phyloP scores from a whole-genome alignment of 2,113 vertebrate genomes.

The Lates calcarifer region DNA sequence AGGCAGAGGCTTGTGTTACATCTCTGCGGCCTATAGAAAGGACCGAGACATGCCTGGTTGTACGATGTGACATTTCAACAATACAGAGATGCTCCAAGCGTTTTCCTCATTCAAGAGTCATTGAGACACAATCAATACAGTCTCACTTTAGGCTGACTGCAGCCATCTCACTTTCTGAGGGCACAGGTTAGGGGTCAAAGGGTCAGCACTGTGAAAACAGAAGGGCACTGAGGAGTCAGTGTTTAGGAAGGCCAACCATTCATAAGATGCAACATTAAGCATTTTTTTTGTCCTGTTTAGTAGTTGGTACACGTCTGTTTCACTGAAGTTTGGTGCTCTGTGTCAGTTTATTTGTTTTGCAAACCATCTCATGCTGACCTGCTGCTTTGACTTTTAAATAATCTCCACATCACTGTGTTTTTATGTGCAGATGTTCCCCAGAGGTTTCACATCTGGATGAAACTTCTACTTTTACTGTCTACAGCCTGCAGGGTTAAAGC shows the following conservation, averaged over 20 bases:
- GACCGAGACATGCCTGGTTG: conserved; percentile 25
- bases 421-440: not conserved
- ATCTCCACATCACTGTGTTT: conserved; percentile 6
- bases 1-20: conserved; percentile 63
- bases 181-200: conserved; percentile 36
- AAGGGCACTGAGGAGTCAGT: not conserved
- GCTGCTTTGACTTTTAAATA: not conserved
- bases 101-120: conserved; percentile 57
- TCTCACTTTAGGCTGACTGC: conserved; percentile 32
- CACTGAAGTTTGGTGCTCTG: not conserved
- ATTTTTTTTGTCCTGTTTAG: not conserved
- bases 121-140: conserved; percentile 45
- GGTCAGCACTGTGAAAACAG: conserved; percentile 22
- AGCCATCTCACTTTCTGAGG: conserved; percentile 37
- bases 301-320: not conserved
- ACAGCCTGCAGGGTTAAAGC: not conserved
- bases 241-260: not conserved
- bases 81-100: conserved; percentile 48
- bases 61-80: conserved; percentile 41
- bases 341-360: too few species aligned
- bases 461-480: not conserved
- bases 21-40: conserved; percentile 59
- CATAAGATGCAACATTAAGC: not conserved
- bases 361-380: not conserved
- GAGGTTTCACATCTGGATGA: not conserved